Percentiles rank a stretch among this genome's conserved stretches.
Evolutionary conservation across 2,113 vertebrate genomes (phyloP).

Genomic region (Pedetes capensis): DNA sequence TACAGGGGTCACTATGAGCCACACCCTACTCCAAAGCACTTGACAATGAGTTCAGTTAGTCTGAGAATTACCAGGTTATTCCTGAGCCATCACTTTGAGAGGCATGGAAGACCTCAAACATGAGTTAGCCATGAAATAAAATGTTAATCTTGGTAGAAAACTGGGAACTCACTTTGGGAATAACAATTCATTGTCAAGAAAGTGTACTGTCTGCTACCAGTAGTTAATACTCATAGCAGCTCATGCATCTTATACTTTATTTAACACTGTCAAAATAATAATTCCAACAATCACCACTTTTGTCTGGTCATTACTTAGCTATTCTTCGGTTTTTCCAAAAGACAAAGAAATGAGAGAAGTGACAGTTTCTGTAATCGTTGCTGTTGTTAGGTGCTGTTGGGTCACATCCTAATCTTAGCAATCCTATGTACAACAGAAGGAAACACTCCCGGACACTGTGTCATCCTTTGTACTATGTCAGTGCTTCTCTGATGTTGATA

Average conservation of each 20-base stretch:
- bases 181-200: neutral
- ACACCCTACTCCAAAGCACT: too few species aligned
- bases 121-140: constrained; percentile 6
- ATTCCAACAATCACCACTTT: neutral
- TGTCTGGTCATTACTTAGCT: neutral
- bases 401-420: too few species aligned
- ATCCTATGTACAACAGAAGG: too few species aligned
- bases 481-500: too few species aligned
- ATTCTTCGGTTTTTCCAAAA: neutral
- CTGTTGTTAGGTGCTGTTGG: too few species aligned
- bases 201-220: neutral
- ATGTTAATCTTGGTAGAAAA: neutral
- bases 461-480: too few species aligned
- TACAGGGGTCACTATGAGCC: too few species aligned
- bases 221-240: neutral
- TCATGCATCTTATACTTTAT: neutral
- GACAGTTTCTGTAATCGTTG: neutral
- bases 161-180: neutral
- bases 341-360: neutral
- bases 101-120: neutral
- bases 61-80: neutral
- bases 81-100: neutral
- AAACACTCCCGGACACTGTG: too few species aligned
- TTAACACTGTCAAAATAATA: neutral
- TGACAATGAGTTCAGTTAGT: too few species aligned